phyloP scores from a whole-genome alignment of 37 sponge, comb jelly and placozoan genomes.

The Ianthella basta region DNA sequence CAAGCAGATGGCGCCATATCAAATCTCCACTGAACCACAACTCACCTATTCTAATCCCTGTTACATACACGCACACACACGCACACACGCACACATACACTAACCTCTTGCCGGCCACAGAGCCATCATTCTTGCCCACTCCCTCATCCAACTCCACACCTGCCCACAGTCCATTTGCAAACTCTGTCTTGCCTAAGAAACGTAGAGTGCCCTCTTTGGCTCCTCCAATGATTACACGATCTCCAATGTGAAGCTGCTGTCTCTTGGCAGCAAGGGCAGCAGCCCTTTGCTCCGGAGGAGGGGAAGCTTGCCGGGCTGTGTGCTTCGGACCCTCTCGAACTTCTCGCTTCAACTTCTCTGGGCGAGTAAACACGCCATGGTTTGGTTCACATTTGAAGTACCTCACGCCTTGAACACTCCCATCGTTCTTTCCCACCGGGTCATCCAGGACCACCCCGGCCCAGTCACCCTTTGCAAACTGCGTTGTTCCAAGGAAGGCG shows the following conservation, averaged over 20 bases:
- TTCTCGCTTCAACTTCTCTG: slow-evolving; percentile 75
- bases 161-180: slow-evolving; percentile 92
- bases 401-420: slow-evolving; percentile 77
- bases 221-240: slow-evolving; percentile 68
- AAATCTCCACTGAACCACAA: background rate
- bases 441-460: slow-evolving; percentile 85
- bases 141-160: slow-evolving; percentile 81
- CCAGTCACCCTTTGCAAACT: slow-evolving; percentile 91
- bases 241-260: slow-evolving; percentile 52
- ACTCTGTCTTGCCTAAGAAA: slow-evolving; percentile 83
- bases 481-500: slow-evolving; percentile 84
- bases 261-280: background rate
- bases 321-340: too few species aligned
- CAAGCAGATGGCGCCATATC: background rate
- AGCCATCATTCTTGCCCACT: slow-evolving; percentile 91
- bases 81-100: too few species aligned
- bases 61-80: too few species aligned
- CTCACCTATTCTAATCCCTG: too few species aligned
- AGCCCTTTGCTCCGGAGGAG: background rate
- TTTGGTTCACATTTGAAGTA: slow-evolving; percentile 89
- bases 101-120: slow-evolving; percentile 80
- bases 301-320: too few species aligned
- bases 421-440: slow-evolving; percentile 90
- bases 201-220: slow-evolving; percentile 77
- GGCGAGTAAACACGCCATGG: slow-evolving; percentile 84